Evolutionary conservation across 2,113 vertebrate species (phyloP).

Genomic region (human (Homo sapiens)): GRCh38 chr16:10066501-10067000

Average conservation of each 20-base stretch:
- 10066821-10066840: background rate
- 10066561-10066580: background rate
- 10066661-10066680: accelerated
- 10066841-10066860: background rate
- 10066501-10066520: background rate
- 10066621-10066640: background rate
- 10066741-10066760: no score
- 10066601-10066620: background rate
- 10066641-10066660: no score
- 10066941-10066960: background rate
- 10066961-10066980: background rate
- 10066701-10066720: background rate
- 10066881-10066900: background rate
- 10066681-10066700: background rate
- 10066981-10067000: background rate
- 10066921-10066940: background rate
- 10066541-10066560: background rate
- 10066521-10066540: background rate
- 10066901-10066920: background rate
- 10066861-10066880: background rate
- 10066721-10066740: background rate
- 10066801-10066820: background rate
- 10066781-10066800: background rate
- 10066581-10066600: background rate
- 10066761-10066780: background rate